phyloP scores from a whole-genome alignment of 2,113 vertebrate genomes.

The Centropus unirufus region DNA sequence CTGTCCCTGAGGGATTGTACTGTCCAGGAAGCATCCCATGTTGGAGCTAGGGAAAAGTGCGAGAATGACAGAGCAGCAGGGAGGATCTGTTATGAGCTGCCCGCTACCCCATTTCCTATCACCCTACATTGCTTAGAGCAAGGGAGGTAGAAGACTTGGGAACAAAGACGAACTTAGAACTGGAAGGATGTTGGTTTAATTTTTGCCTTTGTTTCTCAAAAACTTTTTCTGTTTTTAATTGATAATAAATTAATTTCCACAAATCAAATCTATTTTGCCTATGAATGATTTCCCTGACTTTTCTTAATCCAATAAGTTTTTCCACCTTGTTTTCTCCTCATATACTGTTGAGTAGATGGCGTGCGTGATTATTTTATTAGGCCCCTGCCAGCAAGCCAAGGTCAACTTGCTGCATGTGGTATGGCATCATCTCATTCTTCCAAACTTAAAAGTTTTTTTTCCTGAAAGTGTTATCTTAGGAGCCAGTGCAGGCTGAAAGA shows the following conservation, averaged over 20 bases:
- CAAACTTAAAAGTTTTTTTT: not conserved
- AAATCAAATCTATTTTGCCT: not conserved
- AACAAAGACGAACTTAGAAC: not conserved
- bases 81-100: rapidly evolving
- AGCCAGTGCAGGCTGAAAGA: not conserved
- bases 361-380: rapidly evolving
- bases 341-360: not conserved
- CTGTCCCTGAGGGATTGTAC: not conserved
- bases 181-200: not conserved
- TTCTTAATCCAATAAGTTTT: rapidly evolving
- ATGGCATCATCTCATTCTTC: not conserved
- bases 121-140: rapidly evolving
- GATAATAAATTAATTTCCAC: not conserved
- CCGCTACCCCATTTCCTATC: not conserved
- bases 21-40: not conserved
- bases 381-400: not conserved
- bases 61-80: not conserved
- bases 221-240: not conserved
- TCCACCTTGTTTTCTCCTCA: not conserved
- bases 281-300: not conserved
- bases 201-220: not conserved
- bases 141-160: not conserved
- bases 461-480: not conserved
- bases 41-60: not conserved
- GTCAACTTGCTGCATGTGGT: rapidly evolving